These are phyloP conservation scores for Diphyllodes magnificus DNA, from an alignment of 2,113 vertebrate species.

Conservation along the genomic window DNA sequence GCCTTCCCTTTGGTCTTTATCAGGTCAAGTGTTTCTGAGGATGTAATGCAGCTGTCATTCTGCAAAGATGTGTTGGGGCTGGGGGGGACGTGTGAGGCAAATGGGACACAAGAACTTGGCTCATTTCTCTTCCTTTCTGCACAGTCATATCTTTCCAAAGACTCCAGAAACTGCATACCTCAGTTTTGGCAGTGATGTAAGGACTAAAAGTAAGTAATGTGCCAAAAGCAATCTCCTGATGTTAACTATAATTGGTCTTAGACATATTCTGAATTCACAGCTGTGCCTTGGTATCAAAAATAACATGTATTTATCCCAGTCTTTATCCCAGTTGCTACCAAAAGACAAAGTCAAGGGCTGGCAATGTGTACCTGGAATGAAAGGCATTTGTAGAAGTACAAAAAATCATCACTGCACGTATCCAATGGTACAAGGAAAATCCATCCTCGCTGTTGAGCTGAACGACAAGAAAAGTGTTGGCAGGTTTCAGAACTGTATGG, in stretches of 20 bases:
- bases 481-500: background rate
- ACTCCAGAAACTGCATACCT: constrained; percentile 13
- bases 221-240: constrained; percentile 35
- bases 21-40: constrained; percentile 37
- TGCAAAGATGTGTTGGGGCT: background rate
- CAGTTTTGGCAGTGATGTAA: constrained; percentile 21
- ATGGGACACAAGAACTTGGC: constrained; percentile 22
- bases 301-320: background rate
- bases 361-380: background rate
- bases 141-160: constrained; percentile 37
- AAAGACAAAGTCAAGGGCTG: background rate
- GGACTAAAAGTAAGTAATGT: constrained; percentile 21
- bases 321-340: background rate
- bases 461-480: background rate
- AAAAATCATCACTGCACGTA: background rate
- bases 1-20: background rate
- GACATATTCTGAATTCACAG: background rate
- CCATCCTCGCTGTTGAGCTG: background rate
- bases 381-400: background rate
- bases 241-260: constrained; percentile 45
- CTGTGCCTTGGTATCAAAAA: background rate
- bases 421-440: background rate
- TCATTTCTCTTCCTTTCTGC: constrained; percentile 23
- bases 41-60: constrained; percentile 34
- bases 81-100: background rate